phyloP scores from a whole-genome alignment of 2,797 vertebrate genomes.

The Orestias chungarensis region DNA sequence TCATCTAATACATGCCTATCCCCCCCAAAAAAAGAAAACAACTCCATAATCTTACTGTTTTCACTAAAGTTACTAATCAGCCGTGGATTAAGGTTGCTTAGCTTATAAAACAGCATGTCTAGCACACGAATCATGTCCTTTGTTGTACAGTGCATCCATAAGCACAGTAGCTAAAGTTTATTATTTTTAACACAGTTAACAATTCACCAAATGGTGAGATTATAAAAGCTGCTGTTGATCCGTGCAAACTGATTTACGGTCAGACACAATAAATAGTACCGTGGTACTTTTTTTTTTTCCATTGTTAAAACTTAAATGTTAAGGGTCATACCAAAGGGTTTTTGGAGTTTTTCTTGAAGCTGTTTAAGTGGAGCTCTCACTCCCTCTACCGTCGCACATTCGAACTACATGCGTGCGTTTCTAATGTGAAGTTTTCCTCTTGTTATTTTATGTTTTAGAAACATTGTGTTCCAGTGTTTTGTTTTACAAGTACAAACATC shows the following conservation, averaged over 20 bases:
- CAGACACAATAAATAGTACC: background rate
- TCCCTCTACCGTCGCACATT: conserved; percentile 23
- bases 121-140: no score
- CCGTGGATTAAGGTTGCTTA: no score
- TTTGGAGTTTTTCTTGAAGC: background rate
- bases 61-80: background rate
- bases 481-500: background rate
- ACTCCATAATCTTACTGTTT: background rate
- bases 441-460: background rate
- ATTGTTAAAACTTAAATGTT: background rate
- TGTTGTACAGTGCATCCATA: no score
- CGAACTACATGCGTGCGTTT: background rate
- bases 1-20: no score
- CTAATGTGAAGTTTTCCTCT: background rate
- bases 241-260: background rate
- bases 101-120: background rate
- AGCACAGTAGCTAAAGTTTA: no score
- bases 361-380: conserved; percentile 16
- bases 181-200: background rate
- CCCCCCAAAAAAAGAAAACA: background rate
- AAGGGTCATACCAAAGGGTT: background rate
- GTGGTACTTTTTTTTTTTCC: background rate
- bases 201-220: background rate
- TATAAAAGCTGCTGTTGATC: background rate
- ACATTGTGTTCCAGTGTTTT: background rate